These are phyloP conservation scores for Rallus limicola DNA, from an alignment of 2,113 vertebrate genomes.

Conservation along the genomic window DNA sequence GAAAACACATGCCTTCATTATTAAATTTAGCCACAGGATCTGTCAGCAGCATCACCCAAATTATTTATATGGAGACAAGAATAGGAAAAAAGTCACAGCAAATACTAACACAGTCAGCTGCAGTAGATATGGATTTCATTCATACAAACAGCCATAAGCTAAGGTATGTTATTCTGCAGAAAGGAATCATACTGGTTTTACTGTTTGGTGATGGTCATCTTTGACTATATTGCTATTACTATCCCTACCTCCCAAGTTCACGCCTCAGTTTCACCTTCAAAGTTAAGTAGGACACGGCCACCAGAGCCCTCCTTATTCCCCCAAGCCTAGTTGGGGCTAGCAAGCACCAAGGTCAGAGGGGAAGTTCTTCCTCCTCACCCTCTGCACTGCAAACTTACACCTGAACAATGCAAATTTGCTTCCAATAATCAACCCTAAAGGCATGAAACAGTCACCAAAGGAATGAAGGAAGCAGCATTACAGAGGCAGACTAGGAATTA, in stretches of 20 bases:
- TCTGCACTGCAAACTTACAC: background rate
- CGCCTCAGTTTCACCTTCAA: background rate
- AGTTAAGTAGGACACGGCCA: background rate
- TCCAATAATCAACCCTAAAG: background rate
- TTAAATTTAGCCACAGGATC: constrained; percentile 2
- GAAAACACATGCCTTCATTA: background rate
- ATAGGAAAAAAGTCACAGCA: background rate
- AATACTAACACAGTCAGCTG: background rate
- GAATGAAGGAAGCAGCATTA: background rate
- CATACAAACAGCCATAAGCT: accelerated
- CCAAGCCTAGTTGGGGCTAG: no score
- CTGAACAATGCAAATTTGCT: background rate
- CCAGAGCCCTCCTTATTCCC: background rate
- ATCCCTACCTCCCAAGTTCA: accelerated
- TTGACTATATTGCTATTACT: background rate
- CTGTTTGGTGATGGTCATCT: accelerated
- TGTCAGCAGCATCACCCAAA: background rate
- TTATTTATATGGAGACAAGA: constrained; percentile 8
- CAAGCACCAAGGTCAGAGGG: accelerated
- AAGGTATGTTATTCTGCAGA: background rate
- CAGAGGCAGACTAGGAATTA: accelerated
- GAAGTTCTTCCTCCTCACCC: background rate
- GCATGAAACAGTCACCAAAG: background rate
- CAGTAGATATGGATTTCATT: background rate
- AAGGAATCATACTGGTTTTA: accelerated